Evolutionary conservation across 2,888 invertebrate species (phyloP), one percentile per base, ranked within the genome.

Genomic region (Conops quadrifasciatus): DNA sequence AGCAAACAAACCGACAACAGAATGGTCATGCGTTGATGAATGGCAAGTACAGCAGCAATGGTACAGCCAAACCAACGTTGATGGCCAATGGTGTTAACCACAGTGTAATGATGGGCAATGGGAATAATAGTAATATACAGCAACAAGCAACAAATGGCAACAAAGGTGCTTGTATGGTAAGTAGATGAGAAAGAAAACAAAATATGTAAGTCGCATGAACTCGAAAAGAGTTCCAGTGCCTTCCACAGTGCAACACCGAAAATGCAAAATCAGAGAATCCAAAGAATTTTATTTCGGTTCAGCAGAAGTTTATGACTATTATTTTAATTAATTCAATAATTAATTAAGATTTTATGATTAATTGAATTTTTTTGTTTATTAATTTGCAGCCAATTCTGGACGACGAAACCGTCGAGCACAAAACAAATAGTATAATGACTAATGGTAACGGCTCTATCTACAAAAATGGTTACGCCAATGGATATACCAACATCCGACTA

Each of bases 141-240:
- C n/a, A n/a, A n/a, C n/a, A n/a, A n/a, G n/a, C n/a, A n/a, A n/a
- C n/a, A n/a, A 72, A 67, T 74, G 72, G 74, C 66, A 87, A 87
- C 77, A 83, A 84, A 74, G 88, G 88, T 72, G 88, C 88, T 74
- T 94, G 93, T 83, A 94, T 94, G 94, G 92, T 92, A 82, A 88
- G 90, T 87, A n/a, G n/a, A n/a, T n/a, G n/a, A n/a, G n/a, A n/a
- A n/a, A n/a, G n/a, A n/a, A n/a, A n/a, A n/a, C n/a, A n/a, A n/a
- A n/a, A n/a, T n/a, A n/a, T n/a, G n/a, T n/a, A n/a, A n/a, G n/a
- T n/a, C n/a, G n/a, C n/a, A n/a, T n/a, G n/a, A n/a, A n/a, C n/a
- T n/a, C n/a, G n/a, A n/a, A n/a, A n/a, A n/a, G n/a, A n/a, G n/a
- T n/a, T n/a, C n/a, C n/a, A n/a, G n/a, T n/a, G n/a, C n/a, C n/a